phyloP scores from a whole-genome alignment of 1,140 invertebrate species.

The Phocides pigmalion region DNA sequence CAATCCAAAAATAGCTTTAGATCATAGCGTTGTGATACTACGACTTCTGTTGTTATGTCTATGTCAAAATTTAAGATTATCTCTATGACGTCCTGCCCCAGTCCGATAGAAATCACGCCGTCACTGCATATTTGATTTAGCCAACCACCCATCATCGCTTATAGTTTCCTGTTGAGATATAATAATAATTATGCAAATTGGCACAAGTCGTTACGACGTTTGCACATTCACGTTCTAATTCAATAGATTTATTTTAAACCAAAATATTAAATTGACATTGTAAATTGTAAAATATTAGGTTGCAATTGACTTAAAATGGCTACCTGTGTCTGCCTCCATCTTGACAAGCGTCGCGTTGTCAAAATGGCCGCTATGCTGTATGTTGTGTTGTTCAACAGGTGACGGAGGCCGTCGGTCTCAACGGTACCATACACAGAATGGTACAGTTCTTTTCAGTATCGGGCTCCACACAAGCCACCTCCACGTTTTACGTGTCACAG shows the following conservation, averaged over 20 bases:
- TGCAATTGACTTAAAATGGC: constrained; percentile 15
- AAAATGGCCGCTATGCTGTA: constrained; percentile 70
- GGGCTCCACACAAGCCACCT: constrained; percentile 84
- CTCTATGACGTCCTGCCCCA: constrained; percentile 33
- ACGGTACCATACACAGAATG: constrained; percentile 85
- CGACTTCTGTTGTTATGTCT: constrained; percentile 35
- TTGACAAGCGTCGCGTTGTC: constrained; percentile 46
- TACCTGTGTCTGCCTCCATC: constrained; percentile 45
- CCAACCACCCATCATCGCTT: constrained; percentile 71
- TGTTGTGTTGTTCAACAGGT: constrained; percentile 84
- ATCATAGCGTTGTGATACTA: constrained; percentile 39
- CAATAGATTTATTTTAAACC: constrained; percentile 32
- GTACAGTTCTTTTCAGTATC: constrained; percentile 85
- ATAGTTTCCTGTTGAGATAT: constrained; percentile 19
- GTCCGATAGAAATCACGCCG: constrained; percentile 57
- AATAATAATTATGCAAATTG: constrained; percentile 22
- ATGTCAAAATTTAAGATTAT: constrained; percentile 36
- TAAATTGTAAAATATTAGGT: constrained; percentile 26
- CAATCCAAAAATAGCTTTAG: constrained; percentile 35
- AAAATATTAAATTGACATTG: constrained; percentile 8
- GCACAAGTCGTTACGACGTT: constrained; percentile 8
- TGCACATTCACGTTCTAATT: constrained; percentile 52
- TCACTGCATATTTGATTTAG: constrained; percentile 69
- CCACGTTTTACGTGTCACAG: constrained; percentile 86
- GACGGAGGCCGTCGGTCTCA: constrained; percentile 84